A percentile compares a stretch with the other conserved stretches of the same genome.
These are phyloP conservation scores for Pipistrellus nathusii DNA, from an alignment of 2,797 vertebrate species.

Conservation along the genomic window DNA sequence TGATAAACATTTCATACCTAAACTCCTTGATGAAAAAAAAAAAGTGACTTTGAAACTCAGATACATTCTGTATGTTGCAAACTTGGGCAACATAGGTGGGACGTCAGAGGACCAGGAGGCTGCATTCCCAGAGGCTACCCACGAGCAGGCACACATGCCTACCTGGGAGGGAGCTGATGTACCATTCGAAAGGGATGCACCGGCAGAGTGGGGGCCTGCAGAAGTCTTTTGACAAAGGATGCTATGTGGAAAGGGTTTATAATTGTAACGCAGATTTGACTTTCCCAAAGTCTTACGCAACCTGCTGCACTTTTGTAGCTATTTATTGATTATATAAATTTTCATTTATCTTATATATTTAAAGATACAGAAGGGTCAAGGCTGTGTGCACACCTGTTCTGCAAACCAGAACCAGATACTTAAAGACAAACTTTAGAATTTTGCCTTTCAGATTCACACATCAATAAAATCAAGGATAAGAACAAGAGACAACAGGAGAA, in stretches of 20 bases:
- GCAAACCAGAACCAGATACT: constrained; percentile 49
- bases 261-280: not conserved
- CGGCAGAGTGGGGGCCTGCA: not conserved
- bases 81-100: not conserved
- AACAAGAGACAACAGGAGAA: constrained; percentile 46
- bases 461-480: constrained; percentile 22
- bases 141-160: not conserved
- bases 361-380: not conserved
- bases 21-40: not conserved
- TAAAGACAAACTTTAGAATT: not conserved
- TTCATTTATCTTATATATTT: constrained; percentile 37
- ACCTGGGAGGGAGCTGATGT: not conserved
- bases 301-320: not conserved
- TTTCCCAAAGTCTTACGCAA: not conserved
- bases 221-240: not conserved
- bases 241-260: not conserved
- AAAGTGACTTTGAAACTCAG: not conserved
- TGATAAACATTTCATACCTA: not conserved
- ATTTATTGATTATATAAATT: not conserved
- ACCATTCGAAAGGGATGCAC: not conserved
- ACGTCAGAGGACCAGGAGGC: not conserved
- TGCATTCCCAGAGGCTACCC: not conserved
- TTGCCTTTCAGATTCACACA: constrained; percentile 33
- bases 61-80: not conserved
- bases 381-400: accelerated